Evolutionary conservation across 2,797 vertebrate species (phyloP).

Genomic region (Ambastaia sidthimunki): DNA sequence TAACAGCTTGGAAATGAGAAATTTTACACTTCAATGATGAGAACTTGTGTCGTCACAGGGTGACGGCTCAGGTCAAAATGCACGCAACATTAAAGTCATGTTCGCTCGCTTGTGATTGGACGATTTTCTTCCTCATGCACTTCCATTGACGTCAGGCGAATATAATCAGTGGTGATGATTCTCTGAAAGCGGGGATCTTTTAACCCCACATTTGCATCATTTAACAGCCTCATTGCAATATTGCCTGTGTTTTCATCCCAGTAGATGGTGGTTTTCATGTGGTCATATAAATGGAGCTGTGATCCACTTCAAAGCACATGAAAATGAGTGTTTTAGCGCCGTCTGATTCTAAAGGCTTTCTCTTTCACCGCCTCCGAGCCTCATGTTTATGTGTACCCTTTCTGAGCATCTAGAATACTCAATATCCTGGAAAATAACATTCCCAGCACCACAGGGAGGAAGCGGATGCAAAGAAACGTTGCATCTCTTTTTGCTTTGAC

Average conservation of each 20-base stretch:
- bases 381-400: constrained; percentile 1
- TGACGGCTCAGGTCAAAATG: constrained; percentile 31
- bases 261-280: constrained; percentile 8
- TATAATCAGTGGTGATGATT: constrained; percentile 33
- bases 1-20: background rate
- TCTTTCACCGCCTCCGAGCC: background rate
- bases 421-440: background rate
- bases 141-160: background rate
- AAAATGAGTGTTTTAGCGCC: constrained; percentile 12
- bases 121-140: background rate
- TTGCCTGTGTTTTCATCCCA: constrained; percentile 22
- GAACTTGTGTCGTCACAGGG: constrained; percentile 13
- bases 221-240: constrained; percentile 9
- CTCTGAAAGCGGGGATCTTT: constrained; percentile 34
- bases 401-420: background rate
- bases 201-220: constrained; percentile 30
- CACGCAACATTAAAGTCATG: constrained; percentile 37
- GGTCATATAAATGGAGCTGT: constrained; percentile 16
- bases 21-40: constrained; percentile 28
- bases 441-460: background rate
- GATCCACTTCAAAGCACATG: constrained; percentile 22
- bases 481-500: background rate
- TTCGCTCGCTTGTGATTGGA: constrained; percentile 16
- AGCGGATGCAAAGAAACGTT: background rate
- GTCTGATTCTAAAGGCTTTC: background rate